Percentiles rank a stretch among this genome's conserved stretches.
These are phyloP conservation scores for Thunnus maccoyii DNA, from an alignment of 2,113 vertebrate genomes.

Conservation along the genomic window DNA sequence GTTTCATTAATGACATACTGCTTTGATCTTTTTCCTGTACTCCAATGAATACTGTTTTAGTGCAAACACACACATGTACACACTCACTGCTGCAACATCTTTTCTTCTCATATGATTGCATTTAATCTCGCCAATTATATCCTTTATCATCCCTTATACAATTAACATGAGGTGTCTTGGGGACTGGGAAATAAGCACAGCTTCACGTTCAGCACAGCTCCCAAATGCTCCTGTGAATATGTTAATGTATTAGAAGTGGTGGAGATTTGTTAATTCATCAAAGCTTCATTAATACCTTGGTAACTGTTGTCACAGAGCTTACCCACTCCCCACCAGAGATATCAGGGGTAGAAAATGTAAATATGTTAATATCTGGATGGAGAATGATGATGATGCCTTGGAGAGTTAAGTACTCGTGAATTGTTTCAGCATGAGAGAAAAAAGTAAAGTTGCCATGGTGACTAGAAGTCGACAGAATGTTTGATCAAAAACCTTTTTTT, in stretches of 20 bases:
- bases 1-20: slow-evolving; percentile 59
- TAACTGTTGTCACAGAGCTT: slow-evolving; percentile 38
- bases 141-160: slow-evolving; percentile 56
- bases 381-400: slow-evolving; percentile 45
- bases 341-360: slow-evolving; percentile 29
- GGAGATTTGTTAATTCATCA: slow-evolving; percentile 65
- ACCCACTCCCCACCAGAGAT: slow-evolving; percentile 31
- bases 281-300: slow-evolving; percentile 62
- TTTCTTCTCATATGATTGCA: slow-evolving; percentile 40
- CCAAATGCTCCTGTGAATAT: slow-evolving; percentile 57
- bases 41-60: slow-evolving; percentile 22
- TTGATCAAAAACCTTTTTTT: neutral
- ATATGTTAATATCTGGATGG: slow-evolving; percentile 50
- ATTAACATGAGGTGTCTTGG: slow-evolving; percentile 55
- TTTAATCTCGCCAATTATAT: slow-evolving; percentile 64
- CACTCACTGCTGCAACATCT: slow-evolving; percentile 8
- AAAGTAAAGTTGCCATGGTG: slow-evolving; percentile 36
- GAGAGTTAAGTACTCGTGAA: slow-evolving; percentile 37
- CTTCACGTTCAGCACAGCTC: slow-evolving; percentile 20
- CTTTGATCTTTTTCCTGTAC: slow-evolving; percentile 62
- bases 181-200: slow-evolving; percentile 42
- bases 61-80: slow-evolving; percentile 21
- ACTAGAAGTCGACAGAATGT: slow-evolving; percentile 13
- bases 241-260: slow-evolving; percentile 47
- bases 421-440: neutral